Conservation (phyloP, 2,113 vertebrate species). For the Ploceus nigricollis region DNA sequence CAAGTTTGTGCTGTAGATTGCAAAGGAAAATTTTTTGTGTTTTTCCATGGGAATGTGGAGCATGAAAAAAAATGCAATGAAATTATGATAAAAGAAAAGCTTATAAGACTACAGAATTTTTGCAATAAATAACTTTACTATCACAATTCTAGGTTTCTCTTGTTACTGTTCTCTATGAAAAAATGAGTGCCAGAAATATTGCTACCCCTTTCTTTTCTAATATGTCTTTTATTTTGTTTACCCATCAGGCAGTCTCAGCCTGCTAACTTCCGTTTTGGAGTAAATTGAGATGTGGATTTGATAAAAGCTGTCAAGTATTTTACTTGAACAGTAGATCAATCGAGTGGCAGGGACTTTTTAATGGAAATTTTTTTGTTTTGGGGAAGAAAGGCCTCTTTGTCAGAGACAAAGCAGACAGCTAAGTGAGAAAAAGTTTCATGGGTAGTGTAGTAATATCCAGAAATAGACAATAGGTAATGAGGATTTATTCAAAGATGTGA, state of each 20-base stretch:
- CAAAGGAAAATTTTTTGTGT: not conserved
- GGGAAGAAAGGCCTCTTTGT: not conserved
- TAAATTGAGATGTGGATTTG: not conserved
- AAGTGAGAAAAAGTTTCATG: not conserved
- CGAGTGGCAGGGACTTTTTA: not conserved
- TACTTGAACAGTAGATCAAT: not conserved
- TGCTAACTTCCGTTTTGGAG: not conserved
- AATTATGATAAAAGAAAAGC: not conserved
- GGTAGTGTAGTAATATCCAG: not conserved
- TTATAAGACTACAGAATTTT: not conserved
- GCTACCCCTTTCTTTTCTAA: not conserved
- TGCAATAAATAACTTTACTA: not conserved
- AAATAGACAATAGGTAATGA: not conserved
- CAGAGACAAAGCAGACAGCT: not conserved
- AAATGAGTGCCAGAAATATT: not conserved
- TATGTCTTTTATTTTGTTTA: not conserved
- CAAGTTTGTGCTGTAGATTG: not conserved
- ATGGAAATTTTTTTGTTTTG: not conserved
- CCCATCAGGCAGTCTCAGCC: not conserved
- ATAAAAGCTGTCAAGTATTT: not conserved
- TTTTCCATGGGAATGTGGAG: not conserved
- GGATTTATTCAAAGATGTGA: not conserved
- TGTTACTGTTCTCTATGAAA: not conserved
- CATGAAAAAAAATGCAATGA: not conserved
- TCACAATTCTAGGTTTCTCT: not conserved